Base-by-base conservation (phyloP, 2,113 vertebrate species). In the Sinocyclocheilus anophthalmus region DNA sequence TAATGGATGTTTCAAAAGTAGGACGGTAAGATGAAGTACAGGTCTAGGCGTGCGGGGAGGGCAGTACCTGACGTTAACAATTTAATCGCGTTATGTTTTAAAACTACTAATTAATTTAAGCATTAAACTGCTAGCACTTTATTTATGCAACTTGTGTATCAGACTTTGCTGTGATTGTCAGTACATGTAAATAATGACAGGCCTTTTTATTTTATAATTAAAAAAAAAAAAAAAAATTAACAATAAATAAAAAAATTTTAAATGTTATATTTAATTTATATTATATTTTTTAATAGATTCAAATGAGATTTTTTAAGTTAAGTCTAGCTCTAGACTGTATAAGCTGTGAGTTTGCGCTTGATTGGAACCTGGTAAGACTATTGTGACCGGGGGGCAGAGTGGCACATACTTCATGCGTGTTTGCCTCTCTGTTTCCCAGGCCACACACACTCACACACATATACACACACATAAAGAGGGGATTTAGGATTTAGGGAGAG, bases 341-440 rank as follows among this genome's bases (percentile, higher is more conserved):
- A 76, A 81, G 26, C 57, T 37, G 55, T 10, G 76, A 18, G 12
- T 73, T 87, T 76, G 84, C 33, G 84, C 85, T 73, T 26, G 42
- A 85, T 37, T 85, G 83, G 55, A 26, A 84, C 50, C 84, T 85
- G 81, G 73, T 73, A 82, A 85, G 63, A 78, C 70, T 18, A 55
- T 37, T 87, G 80, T 77, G 86, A 76, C 83, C 42, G n/a, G 48
- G 83, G 53, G 72, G 57, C 77, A 85, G 70, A 85, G 70, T 76
- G 81, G 86, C 24, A 73, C 88, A 87, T 89, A 85, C 88, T 87
- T 89, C 86, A 89, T 89, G 88, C 88, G 81, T 89, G 88, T 89
- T 87, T 89, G 88, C 89, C 20, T 86, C 84, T 77, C 83, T 82
- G 85, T 87, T 84, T 87, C 76, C 81, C 80, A 79, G 84, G 86